Evolutionary conservation across 2,797 vertebrate genomes (phyloP), one percentile per base, ranked within the genome.

Genomic region (Sternarchorhynchus goeldii): DNA sequence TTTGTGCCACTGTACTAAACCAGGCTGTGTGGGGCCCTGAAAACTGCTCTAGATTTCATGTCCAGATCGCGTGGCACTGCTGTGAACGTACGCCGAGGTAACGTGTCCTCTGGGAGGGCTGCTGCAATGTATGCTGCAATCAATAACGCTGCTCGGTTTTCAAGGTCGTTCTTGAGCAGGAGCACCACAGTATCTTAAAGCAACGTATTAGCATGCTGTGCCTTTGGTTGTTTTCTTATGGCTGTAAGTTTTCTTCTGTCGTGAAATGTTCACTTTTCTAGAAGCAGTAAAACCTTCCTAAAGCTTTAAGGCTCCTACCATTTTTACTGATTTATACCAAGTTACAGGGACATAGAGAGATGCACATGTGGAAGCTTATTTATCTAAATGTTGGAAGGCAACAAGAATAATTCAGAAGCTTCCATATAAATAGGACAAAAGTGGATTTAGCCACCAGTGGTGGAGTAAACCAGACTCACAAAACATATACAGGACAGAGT

Each of bases 1-100:
- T 70, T 78, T 81, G 82, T 65, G 79, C 85, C 81, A 65, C 65
- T 55, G 73, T 82, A 80, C 85, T 87, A 87, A 90, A 87, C 82
- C n/a, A 10, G 64, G 18, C 10, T 78, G 57, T 8, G 80, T 84
- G 45, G 72, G 63, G 79, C 75, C 79, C 73, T 70, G 76, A 85
- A 84, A 78, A 83, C 73, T 76, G 32, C 84, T 62, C 67, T 74
- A 59, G 81, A 81, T 72, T 86, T 87, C 77, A 86, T 81, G 67
- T 31, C 14, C 68, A 76, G 77, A 79, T 87, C 77, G 77, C 56
- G 75, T 77, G 55, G 16, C 74, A 57, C 56, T 57, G 74, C 79
- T 63, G 67, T 36, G 57, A 86, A 81, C 83, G 85, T 81, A 31
- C n/a, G 81, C 68, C 78, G 82, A 76, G 82, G 82, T 75, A 81